Conservation (phyloP, 2,888 invertebrate species). For the Automeris io region DNA sequence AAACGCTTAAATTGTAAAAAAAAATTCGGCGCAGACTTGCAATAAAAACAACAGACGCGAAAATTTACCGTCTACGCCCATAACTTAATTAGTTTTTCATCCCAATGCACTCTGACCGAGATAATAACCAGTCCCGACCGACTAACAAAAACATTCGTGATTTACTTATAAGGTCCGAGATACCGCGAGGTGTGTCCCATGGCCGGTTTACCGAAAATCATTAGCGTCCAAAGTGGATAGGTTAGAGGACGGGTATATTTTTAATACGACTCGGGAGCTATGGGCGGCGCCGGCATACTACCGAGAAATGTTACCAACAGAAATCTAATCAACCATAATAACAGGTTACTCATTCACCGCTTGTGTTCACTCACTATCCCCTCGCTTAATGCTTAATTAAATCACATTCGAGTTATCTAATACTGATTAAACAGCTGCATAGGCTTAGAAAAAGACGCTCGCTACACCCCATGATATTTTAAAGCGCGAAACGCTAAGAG, state of each 20-base stretch:
- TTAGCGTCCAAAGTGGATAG: slow-evolving; percentile 68
- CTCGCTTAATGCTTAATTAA: slow-evolving; percentile 72
- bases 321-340: slow-evolving; percentile 77
- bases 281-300: slow-evolving; percentile 72
- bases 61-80: slow-evolving; percentile 56
- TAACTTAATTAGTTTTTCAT: slow-evolving; percentile 73
- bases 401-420: slow-evolving; percentile 66
- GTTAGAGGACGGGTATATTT: slow-evolving; percentile 69
- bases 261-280: slow-evolving; percentile 73
- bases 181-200: slow-evolving; percentile 64
- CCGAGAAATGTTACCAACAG: slow-evolving; percentile 77
- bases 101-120: slow-evolving; percentile 74
- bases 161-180: slow-evolving; percentile 72
- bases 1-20: too few relatives aligned
- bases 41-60: slow-evolving; percentile 52
- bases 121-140: slow-evolving; percentile 72
- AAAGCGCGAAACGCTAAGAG: slow-evolving; percentile 28
- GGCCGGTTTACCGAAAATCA: slow-evolving; percentile 75
- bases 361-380: slow-evolving; percentile 69
- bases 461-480: slow-evolving; percentile 30
- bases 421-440: slow-evolving; percentile 48
- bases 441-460: slow-evolving; percentile 29
- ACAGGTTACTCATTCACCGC: slow-evolving; percentile 71
- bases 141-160: slow-evolving; percentile 65
- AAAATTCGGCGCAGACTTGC: too few relatives aligned